Base-by-base conservation (phyloP, 2,888 invertebrate genomes). In the Plebejus anna region DNA sequence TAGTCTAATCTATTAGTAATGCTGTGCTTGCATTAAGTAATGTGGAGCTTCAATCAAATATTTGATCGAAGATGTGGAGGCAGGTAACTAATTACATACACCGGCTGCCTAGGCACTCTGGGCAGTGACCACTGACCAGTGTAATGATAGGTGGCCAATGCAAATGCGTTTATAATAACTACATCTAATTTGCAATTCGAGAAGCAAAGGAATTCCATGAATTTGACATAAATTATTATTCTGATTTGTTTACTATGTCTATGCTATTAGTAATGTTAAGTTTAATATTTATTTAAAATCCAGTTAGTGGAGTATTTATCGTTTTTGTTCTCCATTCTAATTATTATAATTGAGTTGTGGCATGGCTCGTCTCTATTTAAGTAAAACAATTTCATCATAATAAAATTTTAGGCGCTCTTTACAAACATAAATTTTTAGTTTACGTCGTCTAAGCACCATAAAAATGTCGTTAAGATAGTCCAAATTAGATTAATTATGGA, bases 401-500 rank as follows among this genome's bases (percentile, higher is more conserved):
- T 55, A 16, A 28, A 51, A 51, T 55, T 16, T 55, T 4, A 22
- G 5, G 5, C 55, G 32, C 55, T 73, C 73, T 73, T 32, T 16
- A 73, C 47, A 32, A 51, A 6, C 55, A 51, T 73, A 73, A 13
- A 73, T 73, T 73, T 72, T 55, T 7, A 28, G 73, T 51, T 73
- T 32, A 51, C 47, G 51, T 72, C 72, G 28, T 72, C 4, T 72
- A 16, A 73, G 51, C 42, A 73, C 55, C 55, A 73, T 73, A 73
- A 73, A 73, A 73, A 73, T 51, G 73, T 51, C 73, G 51, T 73
- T 51, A 51, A 51, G 73, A 51, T 51, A 73, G 47, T 73, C 47
- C 3, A 73, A 73, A 51, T 51, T 73, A 73, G 55, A 73, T 73
- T 73, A 73, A 73, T 73, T 73, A 32, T 32, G 32, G 11, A 73